Conservation (phyloP, 2,113 vertebrate genomes). For the Notarius lentiginosus region DNA sequence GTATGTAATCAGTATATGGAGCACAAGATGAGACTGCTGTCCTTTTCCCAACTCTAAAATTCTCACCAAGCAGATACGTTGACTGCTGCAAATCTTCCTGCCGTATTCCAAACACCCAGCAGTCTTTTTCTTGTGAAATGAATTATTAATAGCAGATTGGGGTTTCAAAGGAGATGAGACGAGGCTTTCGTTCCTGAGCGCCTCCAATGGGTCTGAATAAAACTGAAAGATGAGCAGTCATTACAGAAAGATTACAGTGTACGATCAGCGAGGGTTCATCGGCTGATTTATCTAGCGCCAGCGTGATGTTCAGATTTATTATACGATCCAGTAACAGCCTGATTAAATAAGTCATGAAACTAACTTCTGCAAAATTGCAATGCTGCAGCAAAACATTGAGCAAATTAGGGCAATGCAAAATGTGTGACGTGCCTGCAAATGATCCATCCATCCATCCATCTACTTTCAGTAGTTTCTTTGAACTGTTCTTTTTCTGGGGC, state of each 20-base stretch:
- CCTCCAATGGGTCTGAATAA: conserved; percentile 10
- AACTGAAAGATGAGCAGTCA: conserved; percentile 22
- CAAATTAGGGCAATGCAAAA: not conserved
- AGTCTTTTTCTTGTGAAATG: conserved; percentile 17
- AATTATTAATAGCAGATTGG: conserved; percentile 47
- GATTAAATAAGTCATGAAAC: not conserved
- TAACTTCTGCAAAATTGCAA: conserved; percentile 13
- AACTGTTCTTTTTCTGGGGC: no score
- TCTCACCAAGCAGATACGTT: not conserved
- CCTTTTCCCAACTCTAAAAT: not conserved
- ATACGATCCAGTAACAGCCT: not conserved
- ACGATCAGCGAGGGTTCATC: not conserved
- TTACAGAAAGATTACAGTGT: conserved; percentile 32
- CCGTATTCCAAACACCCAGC: conserved; percentile 19
- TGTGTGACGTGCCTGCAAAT: not conserved
- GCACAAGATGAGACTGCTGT: not conserved
- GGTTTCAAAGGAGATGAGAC: conserved; percentile 26
- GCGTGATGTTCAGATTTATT: not conserved
- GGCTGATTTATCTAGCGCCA: not conserved
- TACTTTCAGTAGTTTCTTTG: no score
- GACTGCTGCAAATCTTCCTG: conserved; percentile 16
- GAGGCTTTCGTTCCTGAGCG: conserved; percentile 30
- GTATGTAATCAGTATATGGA: not conserved
- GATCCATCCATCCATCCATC: no score
- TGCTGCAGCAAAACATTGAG: conserved; percentile 1